A percentile compares a stretch with the other conserved stretches of the same genome.
These are phyloP conservation scores for Xiphydria camelus DNA, from an alignment of 2,888 invertebrate species.

Conservation along the genomic window DNA sequence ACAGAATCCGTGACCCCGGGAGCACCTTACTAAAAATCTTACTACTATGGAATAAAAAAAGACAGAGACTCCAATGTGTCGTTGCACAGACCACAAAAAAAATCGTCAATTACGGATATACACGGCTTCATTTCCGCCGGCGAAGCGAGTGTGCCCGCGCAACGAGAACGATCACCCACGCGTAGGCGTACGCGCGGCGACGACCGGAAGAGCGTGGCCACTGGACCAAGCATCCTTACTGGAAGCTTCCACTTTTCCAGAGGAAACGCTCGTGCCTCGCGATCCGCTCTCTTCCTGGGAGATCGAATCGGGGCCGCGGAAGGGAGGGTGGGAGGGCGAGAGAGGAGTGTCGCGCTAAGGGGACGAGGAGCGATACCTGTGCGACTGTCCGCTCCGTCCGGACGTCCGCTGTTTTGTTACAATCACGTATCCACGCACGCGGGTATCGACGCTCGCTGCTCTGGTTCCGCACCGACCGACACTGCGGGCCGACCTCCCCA, in stretches of 20 bases:
- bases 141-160: too few relatives aligned
- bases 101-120: too few relatives aligned
- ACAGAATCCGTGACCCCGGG: too few relatives aligned
- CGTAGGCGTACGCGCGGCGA: not conserved
- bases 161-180: too few relatives aligned
- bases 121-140: too few relatives aligned
- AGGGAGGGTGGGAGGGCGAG: constrained; percentile 12
- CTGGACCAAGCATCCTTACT: constrained; percentile 39
- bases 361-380: constrained; percentile 56
- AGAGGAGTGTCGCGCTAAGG: constrained; percentile 28
- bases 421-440: constrained; percentile 52
- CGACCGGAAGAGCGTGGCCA: constrained; percentile 46
- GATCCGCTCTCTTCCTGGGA: not conserved
- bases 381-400: constrained; percentile 54
- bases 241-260: constrained; percentile 47
- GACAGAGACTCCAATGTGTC: too few relatives aligned
- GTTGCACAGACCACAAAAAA: too few relatives aligned
- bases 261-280: constrained; percentile 33
- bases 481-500: constrained; percentile 26
- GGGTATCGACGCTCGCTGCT: constrained; percentile 15
- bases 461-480: not conserved
- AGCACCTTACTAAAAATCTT: too few relatives aligned
- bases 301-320: constrained; percentile 1
- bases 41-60: too few relatives aligned
- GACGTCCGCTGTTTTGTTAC: constrained; percentile 58